These are phyloP conservation scores for Dasypogon diadema DNA, from an alignment of 2,888 invertebrate species.

Conservation along the genomic window DNA sequence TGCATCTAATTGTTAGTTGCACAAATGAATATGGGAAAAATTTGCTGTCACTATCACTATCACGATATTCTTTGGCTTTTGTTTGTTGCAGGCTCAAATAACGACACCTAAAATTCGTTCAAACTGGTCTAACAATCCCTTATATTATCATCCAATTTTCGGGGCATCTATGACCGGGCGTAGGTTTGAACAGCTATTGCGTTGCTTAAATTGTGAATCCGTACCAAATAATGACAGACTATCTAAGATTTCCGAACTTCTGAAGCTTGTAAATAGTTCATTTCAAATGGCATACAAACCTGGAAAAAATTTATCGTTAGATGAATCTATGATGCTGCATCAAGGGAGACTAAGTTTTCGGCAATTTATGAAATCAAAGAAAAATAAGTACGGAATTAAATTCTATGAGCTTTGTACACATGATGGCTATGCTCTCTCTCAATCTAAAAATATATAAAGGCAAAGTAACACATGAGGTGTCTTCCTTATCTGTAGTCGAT, in stretches of 20 bases:
- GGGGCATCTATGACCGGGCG: slow-evolving; percentile 32
- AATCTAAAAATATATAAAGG: too few relatives aligned
- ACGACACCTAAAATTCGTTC: slow-evolving; percentile 29
- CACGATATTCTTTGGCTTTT: slow-evolving; percentile 24
- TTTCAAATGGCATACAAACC: slow-evolving; percentile 40
- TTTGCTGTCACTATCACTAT: slow-evolving; percentile 15
- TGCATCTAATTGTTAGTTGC: slow-evolving; percentile 34
- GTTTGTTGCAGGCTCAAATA: slow-evolving; percentile 32
- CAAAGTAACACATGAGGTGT: too few relatives aligned
- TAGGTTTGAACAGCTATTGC: slow-evolving; percentile 30
- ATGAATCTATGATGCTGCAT: slow-evolving; percentile 35
- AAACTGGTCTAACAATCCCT: slow-evolving; percentile 25
- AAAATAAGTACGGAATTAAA: slow-evolving; percentile 8
- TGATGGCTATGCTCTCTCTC: too few relatives aligned
- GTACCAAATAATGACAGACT: slow-evolving; percentile 38
- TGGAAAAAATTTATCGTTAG: slow-evolving; percentile 43
- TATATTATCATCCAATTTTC: slow-evolving; percentile 24
- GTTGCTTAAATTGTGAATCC: slow-evolving; percentile 23
- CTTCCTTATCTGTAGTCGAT: too few relatives aligned
- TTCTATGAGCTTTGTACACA: too few relatives aligned
- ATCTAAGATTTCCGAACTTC: slow-evolving; percentile 36
- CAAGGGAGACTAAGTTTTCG: slow-evolving; percentile 36
- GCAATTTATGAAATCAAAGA: slow-evolving; percentile 40
- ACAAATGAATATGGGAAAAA: slow-evolving; percentile 26
- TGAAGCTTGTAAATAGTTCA: slow-evolving; percentile 37